Base-by-base conservation (phyloP, 2,888 invertebrate genomes). In the Priocnemis perturbator region DNA sequence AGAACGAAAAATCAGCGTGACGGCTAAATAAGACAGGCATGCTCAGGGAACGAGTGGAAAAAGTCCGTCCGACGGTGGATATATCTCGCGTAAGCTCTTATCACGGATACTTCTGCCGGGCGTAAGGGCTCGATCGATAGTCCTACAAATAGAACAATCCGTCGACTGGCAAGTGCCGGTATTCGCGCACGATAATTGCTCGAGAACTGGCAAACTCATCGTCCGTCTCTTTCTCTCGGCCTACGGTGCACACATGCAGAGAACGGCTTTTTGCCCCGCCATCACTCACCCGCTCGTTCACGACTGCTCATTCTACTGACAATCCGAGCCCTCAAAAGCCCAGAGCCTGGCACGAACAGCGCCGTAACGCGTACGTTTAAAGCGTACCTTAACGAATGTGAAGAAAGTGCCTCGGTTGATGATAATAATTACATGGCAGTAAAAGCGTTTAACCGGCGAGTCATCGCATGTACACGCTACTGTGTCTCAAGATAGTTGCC, bases 291-390 rank as follows among this genome's bases (percentile, higher is more conserved):
- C 63, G 71, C 72, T 81, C 73, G 78, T 81, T 84, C 83, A 77
- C 80, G 81, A 81, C 77, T 85, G 85, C 78, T 85, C 85, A 79
- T 83, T 84, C 81, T 73, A 70, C 81, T 79, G 81, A 81, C 81
- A 77, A 81, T 75, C 69, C 71, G 78, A 77, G 77, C 79, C 70
- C 74, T 60, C 64, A 83, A 81, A 81, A 73, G 79, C 79, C 68
- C 69, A 71, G 83, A 81, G 82, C 85, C 86, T 85, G 85, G 86
- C 83, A 86, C 86, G 84, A 85, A 83, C 73, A 79, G 81, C 79
- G 69, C 77, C 78, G 72, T 72, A 70, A 74, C 73, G 71, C 68
- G 37, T 59, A 79, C 17, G 20, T 3, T 47, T 4, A n/a, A 59
- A n/a, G 45, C 45, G 59, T 59, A 59, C n/a, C 20, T 30, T 47